Conservation (phyloP, 2,113 vertebrate species). For the Bos javanicus region DNA sequence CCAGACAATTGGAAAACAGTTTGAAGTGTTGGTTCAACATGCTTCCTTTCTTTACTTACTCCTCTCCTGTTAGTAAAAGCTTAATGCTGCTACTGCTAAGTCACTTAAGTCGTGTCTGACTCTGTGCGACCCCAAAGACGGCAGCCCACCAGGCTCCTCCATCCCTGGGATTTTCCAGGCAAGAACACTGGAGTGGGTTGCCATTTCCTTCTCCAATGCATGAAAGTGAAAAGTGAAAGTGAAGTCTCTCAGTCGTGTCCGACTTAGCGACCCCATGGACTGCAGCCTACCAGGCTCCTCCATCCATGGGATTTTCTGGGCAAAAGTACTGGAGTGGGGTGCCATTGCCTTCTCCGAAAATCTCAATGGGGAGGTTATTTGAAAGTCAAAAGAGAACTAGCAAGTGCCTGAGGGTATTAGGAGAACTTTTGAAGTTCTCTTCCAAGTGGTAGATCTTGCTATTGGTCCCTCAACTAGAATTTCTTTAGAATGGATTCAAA, state of each 20-base stretch:
- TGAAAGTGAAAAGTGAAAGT: too few species aligned
- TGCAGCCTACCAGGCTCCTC: too few species aligned
- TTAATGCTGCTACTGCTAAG: neutral
- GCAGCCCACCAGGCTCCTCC: too few species aligned
- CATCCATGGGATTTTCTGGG: too few species aligned
- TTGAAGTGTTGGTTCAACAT: neutral
- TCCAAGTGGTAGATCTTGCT: neutral
- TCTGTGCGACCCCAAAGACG: too few species aligned
- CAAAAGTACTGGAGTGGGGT: too few species aligned
- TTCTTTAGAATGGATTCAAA: neutral
- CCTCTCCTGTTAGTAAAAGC: neutral
- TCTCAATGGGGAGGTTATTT: neutral
- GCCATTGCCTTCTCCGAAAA: neutral
- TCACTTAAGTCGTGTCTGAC: too few species aligned
- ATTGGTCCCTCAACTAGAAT: neutral
- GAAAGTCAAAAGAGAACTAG: neutral
- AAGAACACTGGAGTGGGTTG: too few species aligned
- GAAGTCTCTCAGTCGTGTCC: too few species aligned
- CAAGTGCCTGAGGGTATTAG: neutral
- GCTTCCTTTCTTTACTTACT: neutral
- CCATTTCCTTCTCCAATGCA: too few species aligned
- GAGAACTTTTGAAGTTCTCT: neutral
- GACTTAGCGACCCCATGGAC: too few species aligned
- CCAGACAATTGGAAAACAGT: neutral
- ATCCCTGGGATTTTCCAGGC: too few species aligned